Evolutionary conservation across 2,113 vertebrate genomes (phyloP), one percentile per base, ranked within the genome.

Genomic region (Ploceus nigricollis): DNA sequence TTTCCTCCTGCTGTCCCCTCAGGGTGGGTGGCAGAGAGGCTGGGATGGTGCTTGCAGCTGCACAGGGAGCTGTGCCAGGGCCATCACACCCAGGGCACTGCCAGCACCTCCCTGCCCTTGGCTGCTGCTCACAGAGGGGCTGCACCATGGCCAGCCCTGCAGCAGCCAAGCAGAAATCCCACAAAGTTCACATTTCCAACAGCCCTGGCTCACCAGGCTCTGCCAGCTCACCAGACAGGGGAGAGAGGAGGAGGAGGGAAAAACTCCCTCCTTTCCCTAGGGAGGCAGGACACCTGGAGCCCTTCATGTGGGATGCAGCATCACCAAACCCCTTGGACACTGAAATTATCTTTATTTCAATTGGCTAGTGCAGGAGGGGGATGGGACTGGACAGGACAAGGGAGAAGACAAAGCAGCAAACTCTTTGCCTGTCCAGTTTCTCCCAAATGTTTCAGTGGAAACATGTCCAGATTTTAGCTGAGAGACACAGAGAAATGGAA

Each of bases 31-130:
- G 16, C 50, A 0, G 45, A 30, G 48, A 40, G 40, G 11, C 17
- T 3, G 3, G 18, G 44, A 10, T 1, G 15, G 5, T 15, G 23
- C 28, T 28, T 11, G 39, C 47, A 35, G 28, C 44, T 25, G 17
- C 64, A 9, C 35, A 31, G 47, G 54, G 39, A 53, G 5, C 51
- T 31, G 3, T 7, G 0, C 7, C 69, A 61, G 0, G 0, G 60
- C 35, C 10, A 27, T 11, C 0, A 2, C 21, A 51, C 15, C 14
- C 2, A 0, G 4, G 13, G 40, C 33, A 14, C 31, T 23, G 3
- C 2, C 45, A 58, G 73, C 33, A 9, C 13, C 23, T 8, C 27
- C 39, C 39, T 54, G 40, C 6, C 42, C 31, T 5, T 10, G 19
- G 22, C 60, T 51, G 44, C 40, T 47, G 30, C 23, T 37, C 33